Conservation (phyloP, 2,113 vertebrate species). For the Toxostoma redivivum region DNA sequence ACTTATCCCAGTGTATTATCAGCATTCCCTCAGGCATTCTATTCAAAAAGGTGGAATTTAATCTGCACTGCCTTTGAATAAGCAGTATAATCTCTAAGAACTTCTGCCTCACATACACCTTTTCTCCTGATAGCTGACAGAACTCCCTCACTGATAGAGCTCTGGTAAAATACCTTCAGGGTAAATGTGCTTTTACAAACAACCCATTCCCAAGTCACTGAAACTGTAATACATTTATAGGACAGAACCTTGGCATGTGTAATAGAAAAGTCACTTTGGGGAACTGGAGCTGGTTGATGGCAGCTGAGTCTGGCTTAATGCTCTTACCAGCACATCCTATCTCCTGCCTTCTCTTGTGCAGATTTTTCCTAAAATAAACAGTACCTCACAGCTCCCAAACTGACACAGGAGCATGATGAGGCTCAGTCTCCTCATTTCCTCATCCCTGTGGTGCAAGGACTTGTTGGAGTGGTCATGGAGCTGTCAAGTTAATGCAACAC, state of each 20-base stretch:
- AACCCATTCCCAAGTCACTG: neutral
- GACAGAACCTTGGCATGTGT: neutral
- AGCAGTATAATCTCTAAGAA: neutral
- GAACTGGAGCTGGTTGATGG: neutral
- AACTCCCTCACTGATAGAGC: neutral
- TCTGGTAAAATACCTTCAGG: neutral
- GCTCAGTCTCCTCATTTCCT: neutral
- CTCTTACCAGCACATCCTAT: neutral
- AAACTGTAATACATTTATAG: neutral
- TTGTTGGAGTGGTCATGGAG: neutral
- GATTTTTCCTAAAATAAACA: neutral
- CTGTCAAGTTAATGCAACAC: neutral
- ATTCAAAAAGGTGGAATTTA: neutral
- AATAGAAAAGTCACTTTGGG: neutral
- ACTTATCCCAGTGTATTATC: neutral
- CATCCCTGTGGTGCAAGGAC: neutral
- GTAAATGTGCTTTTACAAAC: neutral
- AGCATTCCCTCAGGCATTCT: neutral
- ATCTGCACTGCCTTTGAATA: neutral
- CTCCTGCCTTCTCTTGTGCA: neutral
- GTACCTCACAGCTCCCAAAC: neutral
- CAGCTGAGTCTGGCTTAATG: neutral
- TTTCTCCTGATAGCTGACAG: conserved; percentile 5
- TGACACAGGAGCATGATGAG: neutral
- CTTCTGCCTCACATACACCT: neutral